Evolutionary conservation across 2,113 vertebrate species (phyloP), one percentile per base, ranked within the genome.

Genomic region (Phycodurus eques): DNA sequence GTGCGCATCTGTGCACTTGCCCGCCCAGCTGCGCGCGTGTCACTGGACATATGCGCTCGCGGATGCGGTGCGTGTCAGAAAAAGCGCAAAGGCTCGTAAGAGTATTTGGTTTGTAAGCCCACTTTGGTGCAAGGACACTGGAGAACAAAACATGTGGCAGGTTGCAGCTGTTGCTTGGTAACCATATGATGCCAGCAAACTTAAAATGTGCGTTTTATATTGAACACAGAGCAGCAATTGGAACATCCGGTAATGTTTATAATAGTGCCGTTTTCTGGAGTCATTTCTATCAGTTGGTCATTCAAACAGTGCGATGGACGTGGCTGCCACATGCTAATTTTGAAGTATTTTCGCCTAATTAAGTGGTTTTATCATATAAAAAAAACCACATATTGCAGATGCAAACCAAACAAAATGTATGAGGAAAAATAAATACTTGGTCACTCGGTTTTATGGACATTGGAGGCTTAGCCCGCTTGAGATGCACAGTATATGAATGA

Each of bases 41-140:
- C 70, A 65, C 71, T 15, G 70, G 70, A 76, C 81, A 82, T 88
- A 81, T 88, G 88, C 77, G 79, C 44, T 39, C 63, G 65, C 77
- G 70, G 67, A 6, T 35, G 75, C 54, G 53, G 53, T 70, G 80
- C 78, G 76, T 74, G 77, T 77, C 69, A 67, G 78, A 84, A 84
- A 82, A 82, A 79, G 84, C 64, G 65, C 79, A 87, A 71, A 72
- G 67, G 44, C 65, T 57, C 70, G 63, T 77, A 78, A 82, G 72
- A 83, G 74, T 74, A 78, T 86, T 80, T 85, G 49, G 79, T 71
- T 72, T 66, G 49, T 77, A 73, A 83, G 80, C 78, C 39, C n/a
- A 8, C 20, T 56, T 43, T 60, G 61, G 31, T 73, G 63, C 65
- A 72, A 31, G 64, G 64, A 66, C 43, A 27, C 27, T 46, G 42